phyloP scores from a whole-genome alignment of 1,140 invertebrate genomes.

The Apis mellifera region DNA sequence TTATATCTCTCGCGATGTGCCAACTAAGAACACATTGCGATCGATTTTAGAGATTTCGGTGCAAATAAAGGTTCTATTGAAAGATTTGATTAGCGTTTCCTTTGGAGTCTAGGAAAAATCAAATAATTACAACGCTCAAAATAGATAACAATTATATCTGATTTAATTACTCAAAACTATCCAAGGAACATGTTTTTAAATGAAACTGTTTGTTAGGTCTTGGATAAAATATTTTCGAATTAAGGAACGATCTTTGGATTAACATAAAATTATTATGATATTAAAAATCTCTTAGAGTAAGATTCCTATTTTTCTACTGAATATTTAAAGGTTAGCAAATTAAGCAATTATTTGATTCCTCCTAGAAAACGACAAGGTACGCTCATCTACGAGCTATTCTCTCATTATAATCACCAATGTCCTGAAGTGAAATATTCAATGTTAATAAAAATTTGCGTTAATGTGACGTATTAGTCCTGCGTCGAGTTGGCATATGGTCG shows the following conservation, averaged over 20 bases:
- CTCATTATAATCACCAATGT: constrained; percentile 15
- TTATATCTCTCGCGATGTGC: constrained; percentile 33
- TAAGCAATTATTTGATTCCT: constrained; percentile 28
- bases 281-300: constrained; percentile 48
- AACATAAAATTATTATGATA: constrained; percentile 31
- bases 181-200: constrained; percentile 11
- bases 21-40: constrained; percentile 27
- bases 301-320: constrained; percentile 63
- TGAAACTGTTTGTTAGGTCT: constrained; percentile 18
- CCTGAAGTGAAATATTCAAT: constrained; percentile 9
- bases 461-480: constrained; percentile 6
- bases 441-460: constrained; percentile 7
- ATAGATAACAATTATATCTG: constrained; percentile 46
- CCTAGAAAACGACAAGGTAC: constrained; percentile 26
- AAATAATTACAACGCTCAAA: constrained; percentile 49
- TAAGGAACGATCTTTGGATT: constrained; percentile 28
- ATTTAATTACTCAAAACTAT: constrained; percentile 35
- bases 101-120: constrained; percentile 48
- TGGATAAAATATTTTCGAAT: constrained; percentile 34
- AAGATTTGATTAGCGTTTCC: constrained; percentile 29
- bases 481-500: constrained; percentile 31
- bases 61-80: constrained; percentile 28
- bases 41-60: constrained; percentile 34
- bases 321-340: constrained; percentile 41
- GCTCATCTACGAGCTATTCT: constrained; percentile 32